Evolutionary conservation across 1,140 invertebrate species (phyloP).

Genomic region (Drosophila subobscura): DNA sequence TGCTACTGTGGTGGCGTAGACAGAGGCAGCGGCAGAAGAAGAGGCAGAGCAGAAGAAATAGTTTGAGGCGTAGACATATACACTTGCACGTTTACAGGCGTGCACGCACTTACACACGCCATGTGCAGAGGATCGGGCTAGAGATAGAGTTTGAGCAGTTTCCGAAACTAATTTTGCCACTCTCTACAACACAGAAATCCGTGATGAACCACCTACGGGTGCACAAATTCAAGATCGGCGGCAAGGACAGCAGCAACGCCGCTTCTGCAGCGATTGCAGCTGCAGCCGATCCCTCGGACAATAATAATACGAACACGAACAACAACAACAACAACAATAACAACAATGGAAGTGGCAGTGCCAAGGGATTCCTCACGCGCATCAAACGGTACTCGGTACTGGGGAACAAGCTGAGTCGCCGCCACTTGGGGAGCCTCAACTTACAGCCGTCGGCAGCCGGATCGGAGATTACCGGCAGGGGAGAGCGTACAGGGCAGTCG

Average conservation of each 20-base stretch:
- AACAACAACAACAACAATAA: slow-evolving; percentile 32
- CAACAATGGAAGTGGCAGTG: slow-evolving; percentile 13
- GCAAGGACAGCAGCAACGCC: slow-evolving; percentile 48
- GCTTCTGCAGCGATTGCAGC: slow-evolving; percentile 33
- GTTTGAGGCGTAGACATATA: no score
- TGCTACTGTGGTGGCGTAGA: no score
- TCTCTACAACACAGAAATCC: slow-evolving; percentile 5
- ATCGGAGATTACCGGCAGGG: background rate
- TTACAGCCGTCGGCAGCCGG: slow-evolving; percentile 8
- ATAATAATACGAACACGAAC: slow-evolving; percentile 22
- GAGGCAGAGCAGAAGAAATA: no score
- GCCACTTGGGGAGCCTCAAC: slow-evolving; percentile 59
- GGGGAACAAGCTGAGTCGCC: slow-evolving; percentile 70
- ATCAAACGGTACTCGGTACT: slow-evolving; percentile 80
- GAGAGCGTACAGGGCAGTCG: slow-evolving; percentile 24
- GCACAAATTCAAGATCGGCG: slow-evolving; percentile 75
- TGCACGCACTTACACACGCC: no score
- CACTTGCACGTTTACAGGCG: no score
- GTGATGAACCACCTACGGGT: slow-evolving; percentile 79
- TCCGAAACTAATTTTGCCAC: background rate
- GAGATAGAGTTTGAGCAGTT: slow-evolving; percentile 1
- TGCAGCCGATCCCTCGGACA: slow-evolving; percentile 20
- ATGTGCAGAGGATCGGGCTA: background rate
- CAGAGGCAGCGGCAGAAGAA: no score
- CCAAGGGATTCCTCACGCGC: slow-evolving; percentile 69